These are phyloP conservation scores for Aphidius colemani DNA, from an alignment of 2,888 invertebrate species.

Conservation along the genomic window DNA sequence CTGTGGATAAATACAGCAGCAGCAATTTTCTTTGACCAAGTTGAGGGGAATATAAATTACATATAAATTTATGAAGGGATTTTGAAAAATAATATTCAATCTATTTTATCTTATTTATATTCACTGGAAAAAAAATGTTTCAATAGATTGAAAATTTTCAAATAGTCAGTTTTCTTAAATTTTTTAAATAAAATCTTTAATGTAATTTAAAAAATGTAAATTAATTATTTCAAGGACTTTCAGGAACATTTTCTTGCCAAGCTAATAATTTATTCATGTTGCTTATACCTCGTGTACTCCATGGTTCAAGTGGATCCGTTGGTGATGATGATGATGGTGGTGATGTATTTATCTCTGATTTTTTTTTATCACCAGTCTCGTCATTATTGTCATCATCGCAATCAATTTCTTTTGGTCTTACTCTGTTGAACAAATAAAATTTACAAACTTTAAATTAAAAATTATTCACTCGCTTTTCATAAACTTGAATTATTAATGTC, in stretches of 20 bases:
- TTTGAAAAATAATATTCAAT: background rate
- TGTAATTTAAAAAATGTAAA: too few relatives aligned
- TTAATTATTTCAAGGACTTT: slow-evolving; percentile 58
- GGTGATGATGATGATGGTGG: slow-evolving; percentile 62
- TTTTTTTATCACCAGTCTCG: slow-evolving; percentile 15
- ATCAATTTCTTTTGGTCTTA: slow-evolving; percentile 59
- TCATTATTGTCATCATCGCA: slow-evolving; percentile 8
- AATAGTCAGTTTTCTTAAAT: too few relatives aligned
- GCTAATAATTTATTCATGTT: slow-evolving; percentile 75
- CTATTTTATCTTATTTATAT: too few relatives aligned
- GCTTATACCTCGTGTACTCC: slow-evolving; percentile 73
- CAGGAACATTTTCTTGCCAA: slow-evolving; percentile 65
- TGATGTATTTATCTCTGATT: slow-evolving; percentile 35
- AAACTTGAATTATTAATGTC: too few relatives aligned
- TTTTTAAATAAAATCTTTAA: too few relatives aligned
- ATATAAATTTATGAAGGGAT: slow-evolving; percentile 18
- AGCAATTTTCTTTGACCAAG: slow-evolving; percentile 33
- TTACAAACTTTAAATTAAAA: background rate
- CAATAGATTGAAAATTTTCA: too few relatives aligned
- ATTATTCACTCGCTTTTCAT: background rate
- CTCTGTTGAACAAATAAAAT: slow-evolving; percentile 51
- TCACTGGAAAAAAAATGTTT: too few relatives aligned
- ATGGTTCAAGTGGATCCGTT: slow-evolving; percentile 72
- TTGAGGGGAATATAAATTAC: slow-evolving; percentile 16
- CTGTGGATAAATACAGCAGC: slow-evolving; percentile 17